Percentiles rank a stretch among this genome's conserved stretches.
Evolutionary conservation across 2,113 vertebrate genomes (phyloP).

Genomic region (Raphicerus campestris): DNA sequence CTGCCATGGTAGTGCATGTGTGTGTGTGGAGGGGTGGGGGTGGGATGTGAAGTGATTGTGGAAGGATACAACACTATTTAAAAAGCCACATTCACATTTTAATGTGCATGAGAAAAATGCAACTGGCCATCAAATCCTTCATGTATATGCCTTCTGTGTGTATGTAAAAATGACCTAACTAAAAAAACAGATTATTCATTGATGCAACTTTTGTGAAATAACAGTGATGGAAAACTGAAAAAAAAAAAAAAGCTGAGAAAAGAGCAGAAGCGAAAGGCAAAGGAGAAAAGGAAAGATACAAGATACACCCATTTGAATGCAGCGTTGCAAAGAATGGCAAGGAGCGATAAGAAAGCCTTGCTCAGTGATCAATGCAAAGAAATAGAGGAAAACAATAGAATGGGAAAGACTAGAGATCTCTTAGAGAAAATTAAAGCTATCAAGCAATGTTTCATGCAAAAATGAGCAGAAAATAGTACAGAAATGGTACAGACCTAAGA

Average conservation of each 20-base stretch:
- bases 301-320: background rate
- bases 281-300: background rate
- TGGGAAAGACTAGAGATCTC: background rate
- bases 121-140: background rate
- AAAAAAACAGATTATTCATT: no score
- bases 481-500: rapidly evolving
- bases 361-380: background rate
- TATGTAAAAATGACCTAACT: no score
- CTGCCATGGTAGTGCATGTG: no score
- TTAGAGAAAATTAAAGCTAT: background rate
- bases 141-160: background rate
- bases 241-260: background rate
- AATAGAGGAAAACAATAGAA: background rate
- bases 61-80: background rate
- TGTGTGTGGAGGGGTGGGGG: background rate
- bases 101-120: background rate
- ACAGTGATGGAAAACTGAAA: background rate
- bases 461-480: background rate
- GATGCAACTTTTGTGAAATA: background rate
- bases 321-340: background rate
- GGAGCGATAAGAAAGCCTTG: background rate
- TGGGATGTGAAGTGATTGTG: no score
- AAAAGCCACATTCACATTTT: background rate
- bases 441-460: background rate
- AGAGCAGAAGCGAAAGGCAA: background rate